Evolutionary conservation across 2,113 vertebrate species (phyloP).

Genomic region (Aptenodytes patagonicus): DNA sequence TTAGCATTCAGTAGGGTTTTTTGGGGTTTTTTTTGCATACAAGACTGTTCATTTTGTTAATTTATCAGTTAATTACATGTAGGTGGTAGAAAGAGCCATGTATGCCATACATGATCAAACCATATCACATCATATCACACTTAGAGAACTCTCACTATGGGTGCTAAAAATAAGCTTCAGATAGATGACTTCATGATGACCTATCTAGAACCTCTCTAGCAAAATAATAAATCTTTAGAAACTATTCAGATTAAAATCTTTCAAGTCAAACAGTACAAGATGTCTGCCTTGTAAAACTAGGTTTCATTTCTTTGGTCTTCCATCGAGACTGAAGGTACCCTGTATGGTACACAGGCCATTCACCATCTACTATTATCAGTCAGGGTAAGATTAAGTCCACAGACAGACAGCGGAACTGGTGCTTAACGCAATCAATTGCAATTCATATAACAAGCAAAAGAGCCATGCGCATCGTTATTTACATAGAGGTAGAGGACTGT

Average conservation of each 20-base stretch:
- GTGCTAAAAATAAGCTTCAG: neutral
- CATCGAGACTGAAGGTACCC: neutral
- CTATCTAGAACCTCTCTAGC: neutral
- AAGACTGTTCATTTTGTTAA: neutral
- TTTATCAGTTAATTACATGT: neutral
- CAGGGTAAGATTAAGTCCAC: neutral
- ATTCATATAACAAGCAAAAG: neutral
- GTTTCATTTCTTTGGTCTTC: neutral
- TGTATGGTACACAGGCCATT: neutral
- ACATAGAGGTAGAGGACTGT: neutral
- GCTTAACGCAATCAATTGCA: neutral
- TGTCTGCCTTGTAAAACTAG: neutral
- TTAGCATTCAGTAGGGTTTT: neutral
- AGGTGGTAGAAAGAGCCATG: neutral
- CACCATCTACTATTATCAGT: neutral
- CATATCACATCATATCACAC: neutral
- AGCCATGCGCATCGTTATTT: accelerated
- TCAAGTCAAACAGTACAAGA: neutral
- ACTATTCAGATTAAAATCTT: neutral
- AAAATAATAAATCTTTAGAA: neutral
- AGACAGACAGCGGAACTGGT: neutral
- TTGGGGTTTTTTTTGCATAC: neutral
- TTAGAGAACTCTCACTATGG: neutral
- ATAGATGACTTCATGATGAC: neutral
- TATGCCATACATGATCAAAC: neutral